Evolutionary conservation across 2,888 invertebrate genomes (phyloP).

Genomic region (Eudasyphora cyanicolor): DNA sequence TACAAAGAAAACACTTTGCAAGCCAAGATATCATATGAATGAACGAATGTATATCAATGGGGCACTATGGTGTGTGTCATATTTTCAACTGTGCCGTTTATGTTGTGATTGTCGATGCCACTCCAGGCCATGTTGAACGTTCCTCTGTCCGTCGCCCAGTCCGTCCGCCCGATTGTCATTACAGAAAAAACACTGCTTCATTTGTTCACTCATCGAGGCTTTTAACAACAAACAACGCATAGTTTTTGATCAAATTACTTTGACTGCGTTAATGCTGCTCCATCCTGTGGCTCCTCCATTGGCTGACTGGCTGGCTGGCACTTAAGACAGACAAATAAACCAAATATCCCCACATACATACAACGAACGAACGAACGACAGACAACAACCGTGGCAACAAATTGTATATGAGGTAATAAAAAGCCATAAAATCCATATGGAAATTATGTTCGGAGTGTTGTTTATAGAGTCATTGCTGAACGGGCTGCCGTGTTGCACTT

Average conservation of each 20-base stretch:
- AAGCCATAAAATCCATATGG: constrained; percentile 52
- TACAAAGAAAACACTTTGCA: background rate
- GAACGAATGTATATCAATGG: background rate
- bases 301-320: no score
- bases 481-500: background rate
- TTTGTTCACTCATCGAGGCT: constrained; percentile 44
- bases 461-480: constrained; percentile 13
- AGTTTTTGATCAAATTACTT: constrained; percentile 48
- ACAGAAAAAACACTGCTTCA: background rate
- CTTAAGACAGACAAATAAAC: background rate
- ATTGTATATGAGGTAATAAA: constrained; percentile 51
- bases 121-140: background rate
- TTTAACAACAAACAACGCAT: constrained; percentile 43
- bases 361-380: background rate
- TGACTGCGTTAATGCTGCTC: background rate
- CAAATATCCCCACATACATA: background rate
- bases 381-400: constrained; percentile 20
- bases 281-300: background rate
- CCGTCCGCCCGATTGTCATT: background rate
- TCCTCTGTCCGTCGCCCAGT: no score
- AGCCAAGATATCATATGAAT: background rate
- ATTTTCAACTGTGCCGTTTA: no score
- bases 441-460: constrained; percentile 38
- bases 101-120: no score
- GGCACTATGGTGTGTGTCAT: background rate